Base-by-base conservation (phyloP, 2,797 vertebrate genomes). In the Benthosema pterotum region DNA sequence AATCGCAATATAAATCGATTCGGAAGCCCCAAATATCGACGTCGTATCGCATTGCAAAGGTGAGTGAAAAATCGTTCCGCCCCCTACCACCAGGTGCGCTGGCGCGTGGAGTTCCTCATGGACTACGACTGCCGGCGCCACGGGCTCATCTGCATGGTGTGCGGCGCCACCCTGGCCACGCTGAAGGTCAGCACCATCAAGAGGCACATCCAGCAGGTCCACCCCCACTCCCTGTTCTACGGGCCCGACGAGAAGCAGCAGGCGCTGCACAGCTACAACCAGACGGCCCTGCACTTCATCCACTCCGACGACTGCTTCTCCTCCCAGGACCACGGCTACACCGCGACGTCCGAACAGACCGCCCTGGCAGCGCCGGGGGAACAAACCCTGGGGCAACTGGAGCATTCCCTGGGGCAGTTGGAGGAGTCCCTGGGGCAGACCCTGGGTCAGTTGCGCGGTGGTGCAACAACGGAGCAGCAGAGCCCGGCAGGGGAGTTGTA, bases 71-170 rank as follows among this genome's bases (percentile, higher is more conserved):
- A n/a, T n/a, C n/a, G n/a, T n/a, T n/a, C n/a, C n/a, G n/a, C n/a
- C n/a, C n/a, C n/a, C n/a, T n/a, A 95, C 89, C 96, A 95, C 88
- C 94, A 95, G 89, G 91, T 87, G 55, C 94, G 91, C 87, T 96
- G 95, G 95, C 87, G 94, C 75, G 79, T 90, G 57, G 95, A 96
- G 57, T 96, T 92, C 87, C 90, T 96, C 86, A 96, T 96, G 95
- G 95, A 96, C 60, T 96, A 96, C 22, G 94, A 96, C 90, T 94
- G 94, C 69, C 91, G 92, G 50, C 82, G 93, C 11, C 93, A 94
- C n/a, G 93, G 93, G 0, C 84, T 95, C 45, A 92, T 95, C 83
- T 95, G 94, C 89, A 94, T 95, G 90, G 94, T 95, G 69, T 95
- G 94, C 3, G 92, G 94, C 0, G 92, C 92, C 50, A 91, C 92